Evolutionary conservation across 2,797 vertebrate genomes (phyloP).

Genomic region (Sebastes jordani): DNA sequence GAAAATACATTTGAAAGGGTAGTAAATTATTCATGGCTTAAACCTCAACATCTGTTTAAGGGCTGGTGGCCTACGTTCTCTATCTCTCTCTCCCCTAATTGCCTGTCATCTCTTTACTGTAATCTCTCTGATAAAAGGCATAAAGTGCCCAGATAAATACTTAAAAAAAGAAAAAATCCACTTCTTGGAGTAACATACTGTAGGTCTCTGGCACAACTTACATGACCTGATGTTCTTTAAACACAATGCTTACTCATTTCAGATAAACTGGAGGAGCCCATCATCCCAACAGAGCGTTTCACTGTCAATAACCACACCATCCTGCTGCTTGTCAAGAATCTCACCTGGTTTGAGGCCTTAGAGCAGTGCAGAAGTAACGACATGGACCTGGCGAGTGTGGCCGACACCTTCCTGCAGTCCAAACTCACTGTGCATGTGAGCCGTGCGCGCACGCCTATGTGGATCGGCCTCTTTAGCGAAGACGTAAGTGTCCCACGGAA

Average conservation of each 20-base stretch:
- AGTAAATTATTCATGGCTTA: neutral
- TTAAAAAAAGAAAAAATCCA: neutral
- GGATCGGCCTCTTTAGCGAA: constrained; percentile 93
- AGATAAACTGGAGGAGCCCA: constrained; percentile 76
- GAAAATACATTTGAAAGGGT: neutral
- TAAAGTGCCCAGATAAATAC: neutral
- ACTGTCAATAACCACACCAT: constrained; percentile 83
- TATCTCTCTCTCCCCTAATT: neutral
- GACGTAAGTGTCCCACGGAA: constrained; percentile 77
- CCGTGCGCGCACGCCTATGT: constrained; percentile 80
- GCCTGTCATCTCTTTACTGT: neutral
- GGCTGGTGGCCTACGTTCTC: neutral
- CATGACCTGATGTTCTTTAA: neutral
- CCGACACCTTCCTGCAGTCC: constrained; percentile 87
- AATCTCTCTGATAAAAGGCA: neutral
- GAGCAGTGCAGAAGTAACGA: constrained; percentile 74
- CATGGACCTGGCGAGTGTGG: constrained; percentile 91
- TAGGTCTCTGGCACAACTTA: neutral
- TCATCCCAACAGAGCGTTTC: constrained; percentile 62
- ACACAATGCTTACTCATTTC: constrained; percentile 19
- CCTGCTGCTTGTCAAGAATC: constrained; percentile 83
- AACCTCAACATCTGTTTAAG: neutral
- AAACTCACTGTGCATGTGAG: constrained; percentile 83
- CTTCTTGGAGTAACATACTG: neutral
- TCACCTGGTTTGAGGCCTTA: constrained; percentile 90